Percentiles rank a stretch among this genome's conserved stretches.
These are phyloP conservation scores for Crotalus tigris DNA, from an alignment of 2,113 vertebrate species.

Conservation along the genomic window DNA sequence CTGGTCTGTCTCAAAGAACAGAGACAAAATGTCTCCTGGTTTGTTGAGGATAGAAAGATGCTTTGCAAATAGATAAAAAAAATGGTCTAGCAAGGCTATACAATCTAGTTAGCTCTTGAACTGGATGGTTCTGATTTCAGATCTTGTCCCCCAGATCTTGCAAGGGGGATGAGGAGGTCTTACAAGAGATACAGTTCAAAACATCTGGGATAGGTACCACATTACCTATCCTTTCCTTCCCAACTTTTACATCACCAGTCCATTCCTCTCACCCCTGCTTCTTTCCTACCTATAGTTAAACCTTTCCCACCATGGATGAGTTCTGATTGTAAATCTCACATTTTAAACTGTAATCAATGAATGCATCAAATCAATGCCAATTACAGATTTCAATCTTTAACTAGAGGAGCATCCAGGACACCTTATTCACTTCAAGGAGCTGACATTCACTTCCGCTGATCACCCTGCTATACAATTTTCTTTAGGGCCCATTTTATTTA, in stretches of 20 bases:
- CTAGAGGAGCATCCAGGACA: not conserved
- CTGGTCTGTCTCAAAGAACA: too few relatives aligned
- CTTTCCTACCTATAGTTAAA: not conserved
- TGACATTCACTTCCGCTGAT: slow-evolving; percentile 21
- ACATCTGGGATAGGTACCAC: not conserved
- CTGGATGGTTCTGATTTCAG: too few relatives aligned
- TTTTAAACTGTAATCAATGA: slow-evolving; percentile 20
- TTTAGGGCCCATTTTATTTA: slow-evolving; percentile 11
- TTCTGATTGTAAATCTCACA: slow-evolving; percentile 11
- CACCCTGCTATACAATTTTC: slow-evolving; percentile 5
- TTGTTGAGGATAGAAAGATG: not conserved
- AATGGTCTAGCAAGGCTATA: not conserved
- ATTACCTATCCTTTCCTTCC: not conserved
- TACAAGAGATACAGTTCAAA: too few relatives aligned
- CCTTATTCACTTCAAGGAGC: slow-evolving; percentile 1
- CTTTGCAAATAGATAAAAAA: not conserved
- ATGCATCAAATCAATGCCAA: slow-evolving; percentile 12
- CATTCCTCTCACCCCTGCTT: not conserved
- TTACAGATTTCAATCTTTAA: slow-evolving; percentile 7
- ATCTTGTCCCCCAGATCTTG: too few relatives aligned
- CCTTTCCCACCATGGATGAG: not conserved
- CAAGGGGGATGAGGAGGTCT: too few relatives aligned
- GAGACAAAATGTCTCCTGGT: too few relatives aligned
- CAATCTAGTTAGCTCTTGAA: not conserved
- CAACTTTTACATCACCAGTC: not conserved